Percentiles rank a stretch among this genome's conserved stretches.
Conservation (phyloP, 2,113 vertebrate species). For the Diglossa brunneiventris region DNA sequence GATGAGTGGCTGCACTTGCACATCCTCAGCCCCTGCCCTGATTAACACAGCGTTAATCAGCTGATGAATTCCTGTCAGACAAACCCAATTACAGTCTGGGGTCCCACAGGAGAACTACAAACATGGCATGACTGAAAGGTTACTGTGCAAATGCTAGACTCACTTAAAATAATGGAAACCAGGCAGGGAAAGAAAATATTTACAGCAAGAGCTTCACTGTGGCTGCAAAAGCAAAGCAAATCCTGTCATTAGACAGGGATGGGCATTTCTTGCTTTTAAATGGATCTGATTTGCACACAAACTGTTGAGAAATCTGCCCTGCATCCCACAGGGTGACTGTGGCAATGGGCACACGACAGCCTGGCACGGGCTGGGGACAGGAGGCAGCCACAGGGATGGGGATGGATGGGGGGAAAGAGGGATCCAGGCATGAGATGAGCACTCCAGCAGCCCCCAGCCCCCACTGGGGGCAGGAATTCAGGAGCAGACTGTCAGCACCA, state of each 20-base stretch:
- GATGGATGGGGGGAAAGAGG: background rate
- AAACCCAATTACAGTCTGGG: background rate
- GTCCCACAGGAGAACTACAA: background rate
- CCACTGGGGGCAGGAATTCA: fast-evolving
- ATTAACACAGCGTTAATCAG: background rate
- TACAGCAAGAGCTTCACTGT: background rate
- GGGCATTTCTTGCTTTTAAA: background rate
- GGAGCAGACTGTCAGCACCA: background rate
- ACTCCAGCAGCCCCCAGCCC: background rate
- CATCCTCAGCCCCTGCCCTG: background rate
- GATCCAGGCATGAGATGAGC: background rate
- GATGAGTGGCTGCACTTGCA: background rate
- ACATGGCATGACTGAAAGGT: fast-evolving
- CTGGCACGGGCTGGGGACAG: background rate
- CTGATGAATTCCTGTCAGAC: background rate
- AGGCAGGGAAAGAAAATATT: background rate
- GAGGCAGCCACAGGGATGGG: background rate
- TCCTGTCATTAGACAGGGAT: slow-evolving; percentile 1
- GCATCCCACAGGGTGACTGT: background rate
- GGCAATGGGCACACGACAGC: background rate
- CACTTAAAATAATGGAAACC: background rate
- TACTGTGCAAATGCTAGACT: background rate
- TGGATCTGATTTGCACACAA: slow-evolving; percentile 6
- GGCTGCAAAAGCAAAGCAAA: slow-evolving; percentile 14
- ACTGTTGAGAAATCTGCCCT: background rate